Evolutionary conservation across 2,797 vertebrate species (phyloP).

Genomic region (Vespertilio murinus): DNA sequence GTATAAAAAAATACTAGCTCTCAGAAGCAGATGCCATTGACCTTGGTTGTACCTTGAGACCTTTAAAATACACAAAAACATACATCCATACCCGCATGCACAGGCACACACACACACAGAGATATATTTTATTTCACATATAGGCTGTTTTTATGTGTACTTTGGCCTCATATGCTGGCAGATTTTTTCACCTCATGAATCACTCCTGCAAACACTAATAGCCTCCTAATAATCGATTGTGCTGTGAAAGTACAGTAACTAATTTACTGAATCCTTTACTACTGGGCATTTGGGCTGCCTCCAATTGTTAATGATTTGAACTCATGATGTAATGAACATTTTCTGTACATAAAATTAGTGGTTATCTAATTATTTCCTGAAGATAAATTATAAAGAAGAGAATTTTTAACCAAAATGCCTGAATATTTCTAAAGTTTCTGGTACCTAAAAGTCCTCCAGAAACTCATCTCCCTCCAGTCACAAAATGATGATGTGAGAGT

Average conservation of each 20-base stretch:
- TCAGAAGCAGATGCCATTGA: not conserved
- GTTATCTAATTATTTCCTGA: conserved; percentile 16
- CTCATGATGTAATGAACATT: not conserved
- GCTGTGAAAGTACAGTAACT: not conserved
- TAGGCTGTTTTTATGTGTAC: not conserved
- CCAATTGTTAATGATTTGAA: conserved; percentile 16
- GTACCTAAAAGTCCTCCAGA: not conserved
- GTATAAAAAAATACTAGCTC: not conserved
- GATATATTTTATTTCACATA: not conserved
- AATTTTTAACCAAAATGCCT: conserved; percentile 1
- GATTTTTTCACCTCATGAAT: conserved; percentile 15
- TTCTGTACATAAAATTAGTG: conserved; percentile 28
- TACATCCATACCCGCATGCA: not conserved
- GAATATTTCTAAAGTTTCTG: conserved; percentile 17
- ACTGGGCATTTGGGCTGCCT: not conserved
- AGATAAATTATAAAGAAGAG: not conserved
- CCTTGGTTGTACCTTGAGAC: not conserved
- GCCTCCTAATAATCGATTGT: not conserved
- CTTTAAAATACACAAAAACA: not conserved
- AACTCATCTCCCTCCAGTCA: not conserved
- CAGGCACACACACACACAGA: not conserved
- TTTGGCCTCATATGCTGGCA: not conserved
- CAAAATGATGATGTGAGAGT: not conserved
- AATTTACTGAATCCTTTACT: conserved; percentile 31
- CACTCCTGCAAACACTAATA: not conserved